phyloP scores from a whole-genome alignment of 92 coral and sea anemone genomes.

The Actinernus sp. region DNA sequence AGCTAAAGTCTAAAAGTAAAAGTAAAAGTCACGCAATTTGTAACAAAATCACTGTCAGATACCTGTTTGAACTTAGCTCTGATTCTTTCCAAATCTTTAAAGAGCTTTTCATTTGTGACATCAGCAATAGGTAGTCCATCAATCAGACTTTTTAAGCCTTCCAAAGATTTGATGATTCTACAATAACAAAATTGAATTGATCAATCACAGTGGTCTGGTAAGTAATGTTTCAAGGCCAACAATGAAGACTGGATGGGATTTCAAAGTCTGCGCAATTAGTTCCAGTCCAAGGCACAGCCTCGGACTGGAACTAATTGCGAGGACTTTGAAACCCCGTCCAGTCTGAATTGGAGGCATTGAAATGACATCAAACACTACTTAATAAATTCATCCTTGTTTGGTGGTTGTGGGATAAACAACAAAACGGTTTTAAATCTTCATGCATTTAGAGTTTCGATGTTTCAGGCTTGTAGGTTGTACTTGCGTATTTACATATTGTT shows the following conservation, averaged over 20 bases:
- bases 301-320: too few relatives aligned
- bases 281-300: too few relatives aligned
- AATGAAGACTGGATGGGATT: too few relatives aligned
- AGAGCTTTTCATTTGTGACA: conserved; percentile 65
- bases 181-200: not conserved
- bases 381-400: too few relatives aligned
- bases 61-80: conserved; percentile 95
- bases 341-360: too few relatives aligned
- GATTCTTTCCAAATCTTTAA: conserved; percentile 59
- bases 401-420: not conserved
- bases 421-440: not conserved
- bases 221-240: not conserved
- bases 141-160: conserved; percentile 54
- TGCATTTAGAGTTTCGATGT: too few relatives aligned
- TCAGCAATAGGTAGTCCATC: conserved; percentile 49
- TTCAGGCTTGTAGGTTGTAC: too few relatives aligned
- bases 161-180: conserved; percentile 58
- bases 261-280: too few relatives aligned
- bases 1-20: not conserved
- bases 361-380: too few relatives aligned
- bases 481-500: too few relatives aligned
- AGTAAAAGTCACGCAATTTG: not conserved
- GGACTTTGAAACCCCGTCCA: too few relatives aligned
- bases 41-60: not conserved
- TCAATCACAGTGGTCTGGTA: not conserved